Base-by-base conservation (phyloP, 2,113 vertebrate genomes). In the Hirundichthys speculiger region DNA sequence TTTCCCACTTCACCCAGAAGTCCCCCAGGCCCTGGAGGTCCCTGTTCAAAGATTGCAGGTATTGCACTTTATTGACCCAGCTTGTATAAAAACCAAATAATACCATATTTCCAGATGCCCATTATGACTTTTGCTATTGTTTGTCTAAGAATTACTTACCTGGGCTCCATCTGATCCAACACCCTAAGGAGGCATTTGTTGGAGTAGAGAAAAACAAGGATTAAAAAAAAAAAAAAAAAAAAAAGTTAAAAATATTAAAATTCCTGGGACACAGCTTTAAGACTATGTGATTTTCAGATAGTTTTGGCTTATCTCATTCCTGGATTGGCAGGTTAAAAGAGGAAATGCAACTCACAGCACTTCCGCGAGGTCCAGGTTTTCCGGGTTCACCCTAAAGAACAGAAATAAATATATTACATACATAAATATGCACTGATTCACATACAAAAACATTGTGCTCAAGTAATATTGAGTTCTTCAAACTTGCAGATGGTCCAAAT, bases 331-430 rank as follows among this genome's bases (percentile, higher is more conserved):
- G 34, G 7, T 48, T 64, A 38, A 15, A 15, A 45, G 18, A 46
- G 20, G 11, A 40, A 21, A 19, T 43, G 9, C 18, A 38, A 95
- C 96, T 96, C 90, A 99, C 98, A 39, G 95, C 88, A 85, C 90
- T 72, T 84, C 96, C 98, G 81, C 93, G 95, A 73, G 93, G 91
- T 86, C 98, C 98, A 52, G 93, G 52, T 22, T 91, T 86, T 39
- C 98, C 97, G 78, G 95, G 96, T 89, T 98, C 97, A 64, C 98
- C 97, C 98, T 99, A 75, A 46, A 77, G 10, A 6, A 83, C 79
- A 82, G 77, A 60, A 27, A 64, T 19, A 57, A 69, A 70, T 7
- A 55, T 30, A 60, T 59, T 12, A 49, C 4, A 52, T 24, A 20
- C 34, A 57, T 0, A 27, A 14, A 46, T 3, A 49, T 2, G 57